phyloP scores from a whole-genome alignment of 2,888 invertebrate species.

The Stomorhina lunata region DNA sequence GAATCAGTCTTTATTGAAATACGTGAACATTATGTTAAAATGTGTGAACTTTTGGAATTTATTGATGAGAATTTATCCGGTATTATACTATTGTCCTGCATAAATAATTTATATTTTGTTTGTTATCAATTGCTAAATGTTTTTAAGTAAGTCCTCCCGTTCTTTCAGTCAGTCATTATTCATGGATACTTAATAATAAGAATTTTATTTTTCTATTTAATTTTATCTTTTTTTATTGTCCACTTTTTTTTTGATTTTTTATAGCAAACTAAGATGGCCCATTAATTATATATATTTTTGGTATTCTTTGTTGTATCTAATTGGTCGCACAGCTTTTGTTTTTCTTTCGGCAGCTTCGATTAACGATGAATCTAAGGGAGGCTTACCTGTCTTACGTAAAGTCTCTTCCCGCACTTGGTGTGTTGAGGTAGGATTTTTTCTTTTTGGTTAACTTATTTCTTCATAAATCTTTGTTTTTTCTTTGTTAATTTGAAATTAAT shows the following conservation, averaged over 20 bases:
- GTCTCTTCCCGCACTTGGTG: conserved; percentile 76
- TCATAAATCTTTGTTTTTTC: background rate
- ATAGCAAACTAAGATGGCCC: conserved; percentile 77
- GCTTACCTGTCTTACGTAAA: conserved; percentile 80
- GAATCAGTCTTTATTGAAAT: conserved; percentile 83
- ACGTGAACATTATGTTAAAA: conserved; percentile 85
- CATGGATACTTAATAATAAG: background rate
- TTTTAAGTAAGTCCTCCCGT: conserved; percentile 74
- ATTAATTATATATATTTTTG: conserved; percentile 82
- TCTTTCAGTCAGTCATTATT: background rate
- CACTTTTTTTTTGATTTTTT: background rate
- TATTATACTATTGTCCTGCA: conserved; percentile 85
- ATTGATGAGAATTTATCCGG: conserved; percentile 84
- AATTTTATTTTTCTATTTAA: background rate
- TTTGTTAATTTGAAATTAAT: background rate
- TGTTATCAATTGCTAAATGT: conserved; percentile 86
- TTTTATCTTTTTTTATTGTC: background rate
- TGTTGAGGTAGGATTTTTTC: conserved; percentile 71
- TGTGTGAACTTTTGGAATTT: conserved; percentile 83
- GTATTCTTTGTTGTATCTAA: conserved; percentile 81
- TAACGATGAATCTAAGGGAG: conserved; percentile 82
- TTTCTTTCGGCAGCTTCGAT: conserved; percentile 82
- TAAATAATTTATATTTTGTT: conserved; percentile 87
- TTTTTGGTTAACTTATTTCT: background rate
- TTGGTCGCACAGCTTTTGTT: conserved; percentile 81